Conservation (phyloP, 2,113 vertebrate genomes). For the Chamaea fasciata region DNA sequence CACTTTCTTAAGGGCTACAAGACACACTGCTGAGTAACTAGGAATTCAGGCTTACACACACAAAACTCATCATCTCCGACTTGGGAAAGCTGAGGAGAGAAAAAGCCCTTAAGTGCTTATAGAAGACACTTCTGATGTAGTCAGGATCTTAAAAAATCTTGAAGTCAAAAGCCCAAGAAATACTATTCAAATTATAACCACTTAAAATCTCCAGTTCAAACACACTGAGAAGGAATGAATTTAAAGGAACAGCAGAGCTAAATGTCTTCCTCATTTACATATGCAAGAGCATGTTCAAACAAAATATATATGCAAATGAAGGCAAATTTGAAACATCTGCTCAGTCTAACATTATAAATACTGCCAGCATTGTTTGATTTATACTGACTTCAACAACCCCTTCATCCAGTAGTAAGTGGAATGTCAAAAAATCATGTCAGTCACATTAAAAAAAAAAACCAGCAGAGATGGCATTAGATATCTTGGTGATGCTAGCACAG, state of each 20-base stretch:
- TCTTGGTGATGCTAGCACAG: background rate
- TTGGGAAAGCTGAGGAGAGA: constrained; percentile 22
- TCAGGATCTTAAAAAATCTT: background rate
- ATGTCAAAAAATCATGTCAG: constrained; percentile 73
- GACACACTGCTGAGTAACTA: background rate
- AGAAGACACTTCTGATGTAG: constrained; percentile 2
- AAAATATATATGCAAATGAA: constrained; percentile 89
- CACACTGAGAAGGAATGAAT: constrained; percentile 65
- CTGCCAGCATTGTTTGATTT: constrained; percentile 74
- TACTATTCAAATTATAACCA: constrained; percentile 45
- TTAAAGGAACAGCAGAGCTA: constrained; percentile 70
- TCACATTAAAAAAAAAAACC: constrained; percentile 19
- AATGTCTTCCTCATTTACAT: constrained; percentile 80
- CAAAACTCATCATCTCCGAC: constrained; percentile 12
- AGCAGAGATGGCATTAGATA: constrained; percentile 12
- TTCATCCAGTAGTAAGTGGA: constrained; percentile 70
- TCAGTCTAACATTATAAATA: constrained; percentile 78
- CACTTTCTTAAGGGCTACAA: background rate
- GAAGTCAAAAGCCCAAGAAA: constrained; percentile 49
- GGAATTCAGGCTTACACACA: background rate
- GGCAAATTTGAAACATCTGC: constrained; percentile 90
- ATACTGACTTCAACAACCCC: constrained; percentile 79
- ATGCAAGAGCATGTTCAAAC: constrained; percentile 75
- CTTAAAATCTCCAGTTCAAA: constrained; percentile 66
- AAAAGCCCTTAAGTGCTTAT: constrained; percentile 6